phyloP scores from a whole-genome alignment of 2,888 invertebrate species.

The Andrena camellia region DNA sequence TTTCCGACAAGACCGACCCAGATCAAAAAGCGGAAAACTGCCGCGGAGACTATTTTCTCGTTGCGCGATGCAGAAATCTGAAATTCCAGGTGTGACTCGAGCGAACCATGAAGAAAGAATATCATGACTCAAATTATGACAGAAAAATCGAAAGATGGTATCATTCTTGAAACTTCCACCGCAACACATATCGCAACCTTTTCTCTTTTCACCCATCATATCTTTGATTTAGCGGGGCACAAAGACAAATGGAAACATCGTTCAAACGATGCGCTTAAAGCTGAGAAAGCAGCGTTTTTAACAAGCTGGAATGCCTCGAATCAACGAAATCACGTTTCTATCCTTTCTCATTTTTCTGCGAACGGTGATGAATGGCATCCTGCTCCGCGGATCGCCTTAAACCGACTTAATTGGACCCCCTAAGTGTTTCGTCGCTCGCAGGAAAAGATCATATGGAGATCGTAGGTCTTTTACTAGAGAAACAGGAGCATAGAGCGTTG shows the following conservation, averaged over 20 bases:
- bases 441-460: slow-evolving; percentile 1
- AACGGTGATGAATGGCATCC: slow-evolving; percentile 15
- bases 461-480: not conserved
- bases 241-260: not conserved
- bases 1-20: slow-evolving; percentile 36
- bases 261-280: not conserved
- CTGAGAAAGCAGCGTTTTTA: slow-evolving; percentile 5
- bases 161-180: too few species aligned
- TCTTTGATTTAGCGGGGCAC: not conserved
- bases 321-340: not conserved
- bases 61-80: slow-evolving; percentile 58
- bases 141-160: not conserved
- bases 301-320: not conserved
- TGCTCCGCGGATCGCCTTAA: not conserved
- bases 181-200: not conserved
- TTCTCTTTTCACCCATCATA: not conserved
- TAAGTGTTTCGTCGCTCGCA: not conserved
- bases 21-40: slow-evolving; percentile 59
- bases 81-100: slow-evolving; percentile 51
- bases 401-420: not conserved
- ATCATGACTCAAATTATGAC: not conserved
- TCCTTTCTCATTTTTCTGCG: not conserved
- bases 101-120: slow-evolving; percentile 35
- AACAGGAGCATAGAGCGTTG: not conserved
- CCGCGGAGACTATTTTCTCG: slow-evolving; percentile 31